phyloP scores from a whole-genome alignment of 2,797 vertebrate genomes.

The Brachymystax lenok region DNA sequence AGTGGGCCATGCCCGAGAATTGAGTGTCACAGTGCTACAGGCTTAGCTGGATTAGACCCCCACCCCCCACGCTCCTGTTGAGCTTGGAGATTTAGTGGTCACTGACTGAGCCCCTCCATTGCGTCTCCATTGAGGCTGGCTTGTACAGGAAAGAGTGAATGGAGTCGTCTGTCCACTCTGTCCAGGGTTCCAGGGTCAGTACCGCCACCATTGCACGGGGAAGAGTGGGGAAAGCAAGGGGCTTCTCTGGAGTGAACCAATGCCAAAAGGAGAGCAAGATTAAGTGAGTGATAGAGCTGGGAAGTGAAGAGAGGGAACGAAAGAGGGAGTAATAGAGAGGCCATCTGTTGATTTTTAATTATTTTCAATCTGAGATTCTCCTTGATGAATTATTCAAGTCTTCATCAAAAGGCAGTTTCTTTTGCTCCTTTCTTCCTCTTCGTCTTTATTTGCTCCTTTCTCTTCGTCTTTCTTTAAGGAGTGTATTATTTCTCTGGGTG shows the following conservation, averaged over 20 bases:
- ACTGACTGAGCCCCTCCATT: slow-evolving; percentile 17
- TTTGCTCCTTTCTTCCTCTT: not conserved
- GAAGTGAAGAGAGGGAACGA: not conserved
- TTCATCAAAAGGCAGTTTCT: slow-evolving; percentile 22
- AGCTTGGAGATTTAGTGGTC: slow-evolving; percentile 26
- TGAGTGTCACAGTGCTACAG: slow-evolving; percentile 10
- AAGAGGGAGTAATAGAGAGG: slow-evolving; percentile 2
- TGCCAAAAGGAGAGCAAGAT: slow-evolving; percentile 1
- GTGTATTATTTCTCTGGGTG: slow-evolving; percentile 18
- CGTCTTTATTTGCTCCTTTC: not conserved
- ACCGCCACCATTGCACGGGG: not conserved
- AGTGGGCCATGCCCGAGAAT: slow-evolving; percentile 7
- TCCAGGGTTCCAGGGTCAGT: slow-evolving; percentile 11
- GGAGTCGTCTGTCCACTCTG: not conserved
- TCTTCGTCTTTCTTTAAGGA: not conserved
- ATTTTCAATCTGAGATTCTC: slow-evolving; percentile 43
- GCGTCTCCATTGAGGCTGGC: slow-evolving; percentile 19
- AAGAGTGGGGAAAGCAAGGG: not conserved
- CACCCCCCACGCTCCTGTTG: slow-evolving; percentile 11
- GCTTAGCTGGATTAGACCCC: slow-evolving; percentile 27
- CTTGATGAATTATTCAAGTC: slow-evolving; percentile 44
- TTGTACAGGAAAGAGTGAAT: not conserved
- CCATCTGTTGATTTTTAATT: slow-evolving; percentile 47
- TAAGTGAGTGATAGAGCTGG: slow-evolving; percentile 9
- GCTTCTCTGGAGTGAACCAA: not conserved